Percentiles rank a stretch among this genome's conserved stretches.
Evolutionary conservation across 2,113 vertebrate genomes (phyloP).

Genomic region (Larimichthys crocea): DNA sequence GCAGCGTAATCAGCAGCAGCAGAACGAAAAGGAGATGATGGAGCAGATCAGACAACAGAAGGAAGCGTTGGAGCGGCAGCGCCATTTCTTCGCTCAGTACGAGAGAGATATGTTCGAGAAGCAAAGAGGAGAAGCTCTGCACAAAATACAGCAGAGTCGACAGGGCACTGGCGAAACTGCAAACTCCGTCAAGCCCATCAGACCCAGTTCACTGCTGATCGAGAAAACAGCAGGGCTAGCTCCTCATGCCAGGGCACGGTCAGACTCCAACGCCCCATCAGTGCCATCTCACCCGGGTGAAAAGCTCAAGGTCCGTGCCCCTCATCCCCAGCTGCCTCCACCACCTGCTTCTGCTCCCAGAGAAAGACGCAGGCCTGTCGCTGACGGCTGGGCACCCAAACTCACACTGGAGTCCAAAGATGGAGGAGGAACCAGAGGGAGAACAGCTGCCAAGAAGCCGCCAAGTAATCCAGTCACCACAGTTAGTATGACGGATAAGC

Average conservation of each 20-base stretch:
- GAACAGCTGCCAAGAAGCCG: constrained; percentile 71
- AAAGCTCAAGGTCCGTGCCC: constrained; percentile 49
- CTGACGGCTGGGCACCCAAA: constrained; percentile 85
- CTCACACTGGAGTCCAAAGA: constrained; percentile 83
- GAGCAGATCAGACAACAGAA: constrained; percentile 95
- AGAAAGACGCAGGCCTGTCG: constrained; percentile 73
- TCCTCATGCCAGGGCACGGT: constrained; percentile 76
- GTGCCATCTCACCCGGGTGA: constrained; percentile 28
- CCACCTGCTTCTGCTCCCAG: constrained; percentile 66
- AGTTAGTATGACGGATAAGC: constrained; percentile 76
- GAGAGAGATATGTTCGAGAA: constrained; percentile 86
- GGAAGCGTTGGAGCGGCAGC: constrained; percentile 89
- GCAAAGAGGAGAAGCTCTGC: constrained; percentile 83
- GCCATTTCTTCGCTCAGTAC: constrained; percentile 85
- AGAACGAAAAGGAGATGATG: constrained; percentile 97
- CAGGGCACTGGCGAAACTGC: constrained; percentile 55
- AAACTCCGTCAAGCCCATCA: constrained; percentile 71
- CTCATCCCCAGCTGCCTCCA: constrained; percentile 70
- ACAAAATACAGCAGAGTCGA: constrained; percentile 84
- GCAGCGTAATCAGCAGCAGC: constrained; percentile 90
- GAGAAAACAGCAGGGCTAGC: constrained; percentile 42
- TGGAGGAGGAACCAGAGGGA: constrained; percentile 74
- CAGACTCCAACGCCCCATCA: constrained; percentile 61
- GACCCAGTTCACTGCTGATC: constrained; percentile 69
- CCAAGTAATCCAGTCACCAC: constrained; percentile 69